Evolutionary conservation across 2,888 invertebrate genomes (phyloP).

Genomic region (Oxycera nigricornis): DNA sequence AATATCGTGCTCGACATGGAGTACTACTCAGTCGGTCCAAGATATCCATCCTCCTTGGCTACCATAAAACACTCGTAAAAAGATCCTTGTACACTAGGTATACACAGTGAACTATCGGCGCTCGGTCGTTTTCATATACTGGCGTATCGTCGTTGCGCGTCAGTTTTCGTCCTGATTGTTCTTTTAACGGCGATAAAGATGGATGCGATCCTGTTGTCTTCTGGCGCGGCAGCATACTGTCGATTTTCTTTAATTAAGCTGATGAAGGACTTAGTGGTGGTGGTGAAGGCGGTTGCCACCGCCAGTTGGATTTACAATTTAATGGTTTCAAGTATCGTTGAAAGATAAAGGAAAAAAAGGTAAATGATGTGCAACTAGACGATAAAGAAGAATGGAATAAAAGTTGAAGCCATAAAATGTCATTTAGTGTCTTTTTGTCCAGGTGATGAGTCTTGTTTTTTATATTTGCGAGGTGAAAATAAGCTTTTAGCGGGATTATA

Average conservation of each 20-base stretch:
- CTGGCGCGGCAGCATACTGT: conserved; percentile 4
- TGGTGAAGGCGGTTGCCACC: too few species aligned
- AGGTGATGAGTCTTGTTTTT: not conserved
- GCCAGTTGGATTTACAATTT: conserved; percentile 26
- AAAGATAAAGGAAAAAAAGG: conserved; percentile 4
- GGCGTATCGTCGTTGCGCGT: not conserved
- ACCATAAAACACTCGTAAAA: conserved; percentile 29
- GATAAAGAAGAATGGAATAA: not conserved
- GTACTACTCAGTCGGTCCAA: not conserved
- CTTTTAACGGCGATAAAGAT: not conserved
- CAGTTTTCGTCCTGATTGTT: not conserved
- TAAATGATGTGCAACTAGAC: conserved; percentile 6
- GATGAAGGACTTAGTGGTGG: conserved; percentile 13
- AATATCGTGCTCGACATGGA: not conserved
- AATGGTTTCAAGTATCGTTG: conserved; percentile 8
- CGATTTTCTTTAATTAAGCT: conserved; percentile 39
- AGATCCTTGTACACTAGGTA: not conserved
- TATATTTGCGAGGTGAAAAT: too few species aligned
- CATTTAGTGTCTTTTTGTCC: not conserved
- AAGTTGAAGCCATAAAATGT: not conserved
- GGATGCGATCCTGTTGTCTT: conserved; percentile 15
- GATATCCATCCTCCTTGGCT: not conserved
- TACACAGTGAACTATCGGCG: conserved; percentile 8
- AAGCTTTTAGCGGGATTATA: too few species aligned
- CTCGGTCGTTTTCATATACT: not conserved